Conservation (phyloP, 2,113 vertebrate species). For the Gambusia holbrooki region DNA sequence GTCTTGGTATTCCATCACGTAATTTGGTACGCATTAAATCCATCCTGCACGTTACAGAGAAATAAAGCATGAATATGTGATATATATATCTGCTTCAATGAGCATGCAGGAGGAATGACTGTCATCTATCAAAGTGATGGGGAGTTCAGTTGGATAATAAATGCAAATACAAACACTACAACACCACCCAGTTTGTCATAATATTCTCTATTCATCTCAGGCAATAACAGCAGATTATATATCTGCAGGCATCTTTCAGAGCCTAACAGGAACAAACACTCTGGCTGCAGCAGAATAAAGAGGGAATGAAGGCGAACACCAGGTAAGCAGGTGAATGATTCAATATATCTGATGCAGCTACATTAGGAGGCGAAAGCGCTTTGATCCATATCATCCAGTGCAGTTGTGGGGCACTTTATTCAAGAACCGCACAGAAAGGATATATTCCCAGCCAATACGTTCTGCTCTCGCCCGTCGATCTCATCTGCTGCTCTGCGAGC, state of each 20-base stretch:
- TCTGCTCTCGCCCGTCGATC: constrained; percentile 11
- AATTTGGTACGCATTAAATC: constrained; percentile 15
- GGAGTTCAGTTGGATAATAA: constrained; percentile 53
- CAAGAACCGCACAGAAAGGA: constrained; percentile 24
- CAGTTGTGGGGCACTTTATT: constrained; percentile 27
- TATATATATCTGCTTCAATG: constrained; percentile 9
- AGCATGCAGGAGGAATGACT: constrained; percentile 46
- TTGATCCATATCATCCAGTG: constrained; percentile 7
- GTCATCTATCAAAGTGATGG: constrained; percentile 65
- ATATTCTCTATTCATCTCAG: constrained; percentile 35
- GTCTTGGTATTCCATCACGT: constrained; percentile 2
- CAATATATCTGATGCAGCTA: constrained; percentile 20
- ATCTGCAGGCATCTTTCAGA: constrained; percentile 24
- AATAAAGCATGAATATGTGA: constrained; percentile 9
- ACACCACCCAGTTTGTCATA: constrained; percentile 14
- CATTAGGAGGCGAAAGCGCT: constrained; percentile 14
- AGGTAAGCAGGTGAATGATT: constrained; percentile 5
- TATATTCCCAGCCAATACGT: constrained; percentile 22
- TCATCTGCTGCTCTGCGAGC: constrained; percentile 12
- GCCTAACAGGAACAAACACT: constrained; percentile 11
- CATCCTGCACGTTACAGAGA: background rate
- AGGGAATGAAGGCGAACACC: constrained; percentile 15
- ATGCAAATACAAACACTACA: constrained; percentile 30
- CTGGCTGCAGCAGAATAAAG: constrained; percentile 7
- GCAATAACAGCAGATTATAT: constrained; percentile 39